Percentiles rank a stretch among this genome's conserved stretches.
These are phyloP conservation scores for Pediacus dermestoides DNA, from an alignment of 2,888 invertebrate genomes.

Conservation along the genomic window DNA sequence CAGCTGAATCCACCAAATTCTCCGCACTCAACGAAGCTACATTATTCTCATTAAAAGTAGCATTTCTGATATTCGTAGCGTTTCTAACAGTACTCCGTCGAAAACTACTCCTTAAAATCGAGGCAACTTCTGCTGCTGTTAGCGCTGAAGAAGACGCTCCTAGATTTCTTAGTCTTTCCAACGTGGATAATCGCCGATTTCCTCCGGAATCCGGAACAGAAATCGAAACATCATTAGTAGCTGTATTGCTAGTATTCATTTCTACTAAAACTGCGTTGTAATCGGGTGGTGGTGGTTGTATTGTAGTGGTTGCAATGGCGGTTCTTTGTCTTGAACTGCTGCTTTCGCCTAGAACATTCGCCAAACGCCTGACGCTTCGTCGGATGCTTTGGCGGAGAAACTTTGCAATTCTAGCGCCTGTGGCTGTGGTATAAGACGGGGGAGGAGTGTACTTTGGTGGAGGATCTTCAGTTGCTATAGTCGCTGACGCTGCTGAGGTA, in stretches of 20 bases:
- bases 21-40: conserved; percentile 56
- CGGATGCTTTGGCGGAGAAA: conserved; percentile 72
- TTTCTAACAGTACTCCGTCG: conserved; percentile 47
- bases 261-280: conserved; percentile 62
- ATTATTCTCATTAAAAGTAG: conserved; percentile 29
- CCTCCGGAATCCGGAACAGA: conserved; percentile 24
- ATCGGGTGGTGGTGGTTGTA: conserved; percentile 58
- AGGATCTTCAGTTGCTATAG: conserved; percentile 62
- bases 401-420: conserved; percentile 77
- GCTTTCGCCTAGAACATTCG: conserved; percentile 53
- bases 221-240: conserved; percentile 23
- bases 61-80: conserved; percentile 32
- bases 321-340: conserved; percentile 35
- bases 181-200: conserved; percentile 31
- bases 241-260: conserved; percentile 53
- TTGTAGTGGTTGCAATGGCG: conserved; percentile 15
- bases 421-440: conserved; percentile 88
- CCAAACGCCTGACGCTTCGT: conserved; percentile 70
- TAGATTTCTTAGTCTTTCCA: conserved; percentile 37
- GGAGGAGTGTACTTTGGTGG: conserved; percentile 93
- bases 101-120: conserved; percentile 57
- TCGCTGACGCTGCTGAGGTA: conserved; percentile 26
- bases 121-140: conserved; percentile 58
- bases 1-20: conserved; percentile 58
- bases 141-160: conserved; percentile 45